Percentiles rank a stretch among this genome's conserved stretches.
phyloP scores from a whole-genome alignment of 2,113 vertebrate genomes.

The Mirza zaza region DNA sequence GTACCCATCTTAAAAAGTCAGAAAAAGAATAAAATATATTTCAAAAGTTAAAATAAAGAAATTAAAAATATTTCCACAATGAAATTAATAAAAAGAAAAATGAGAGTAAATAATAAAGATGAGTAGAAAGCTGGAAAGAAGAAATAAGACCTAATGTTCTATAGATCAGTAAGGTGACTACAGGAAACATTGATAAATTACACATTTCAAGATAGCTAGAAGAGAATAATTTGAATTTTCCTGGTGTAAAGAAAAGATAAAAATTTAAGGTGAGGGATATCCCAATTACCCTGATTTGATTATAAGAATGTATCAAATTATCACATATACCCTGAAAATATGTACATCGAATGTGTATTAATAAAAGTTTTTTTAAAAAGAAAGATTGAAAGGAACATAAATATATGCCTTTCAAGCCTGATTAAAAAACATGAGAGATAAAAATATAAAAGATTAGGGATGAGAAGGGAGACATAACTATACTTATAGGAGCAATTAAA shows the following conservation, averaged over 20 bases:
- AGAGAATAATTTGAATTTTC: too few species aligned
- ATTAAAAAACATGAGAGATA: not conserved
- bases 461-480: not conserved
- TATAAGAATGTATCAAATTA: too few species aligned
- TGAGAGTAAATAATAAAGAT: not conserved
- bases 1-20: not conserved
- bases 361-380: too few species aligned
- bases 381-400: slow-evolving; percentile 13
- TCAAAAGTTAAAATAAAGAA: not conserved
- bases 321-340: too few species aligned
- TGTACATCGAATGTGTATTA: too few species aligned
- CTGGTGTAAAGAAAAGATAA: too few species aligned
- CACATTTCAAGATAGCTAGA: too few species aligned
- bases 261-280: too few species aligned
- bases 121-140: not conserved
- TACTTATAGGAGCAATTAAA: not conserved
- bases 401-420: not conserved
- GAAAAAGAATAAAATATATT: not conserved
- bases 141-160: too few species aligned
- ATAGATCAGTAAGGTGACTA: too few species aligned
- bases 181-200: too few species aligned
- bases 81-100: not conserved
- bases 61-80: not conserved
- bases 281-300: too few species aligned
- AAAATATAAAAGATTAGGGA: slow-evolving; percentile 22